These are phyloP conservation scores for Xerus inauris DNA, from an alignment of 2,113 vertebrate species.

Conservation along the genomic window DNA sequence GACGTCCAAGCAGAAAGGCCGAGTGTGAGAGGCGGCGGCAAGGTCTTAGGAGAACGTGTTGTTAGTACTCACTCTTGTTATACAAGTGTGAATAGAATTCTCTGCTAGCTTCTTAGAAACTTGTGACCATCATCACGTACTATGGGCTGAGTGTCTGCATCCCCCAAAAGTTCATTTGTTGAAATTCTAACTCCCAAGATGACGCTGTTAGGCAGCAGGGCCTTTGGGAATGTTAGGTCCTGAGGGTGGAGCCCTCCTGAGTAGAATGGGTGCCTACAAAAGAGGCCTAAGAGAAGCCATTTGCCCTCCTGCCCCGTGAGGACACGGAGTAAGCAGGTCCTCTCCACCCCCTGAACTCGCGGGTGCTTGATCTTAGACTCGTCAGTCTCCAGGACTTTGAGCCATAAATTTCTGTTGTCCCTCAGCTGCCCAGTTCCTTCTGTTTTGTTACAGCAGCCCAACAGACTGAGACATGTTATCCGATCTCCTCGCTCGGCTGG, in stretches of 20 bases:
- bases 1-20: background rate
- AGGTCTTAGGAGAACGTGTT: background rate
- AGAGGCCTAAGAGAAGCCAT: background rate
- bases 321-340: no score
- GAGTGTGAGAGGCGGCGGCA: background rate
- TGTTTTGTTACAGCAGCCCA: background rate
- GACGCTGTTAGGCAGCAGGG: background rate
- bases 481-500: accelerated
- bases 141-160: background rate
- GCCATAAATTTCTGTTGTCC: no score
- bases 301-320: background rate
- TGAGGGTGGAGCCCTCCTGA: no score
- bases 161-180: background rate
- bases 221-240: background rate
- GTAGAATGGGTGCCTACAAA: no score
- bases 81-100: background rate
- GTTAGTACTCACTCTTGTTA: background rate
- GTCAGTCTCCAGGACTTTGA: background rate
- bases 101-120: accelerated
- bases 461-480: accelerated
- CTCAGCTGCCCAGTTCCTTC: no score
- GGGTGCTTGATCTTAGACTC: background rate
- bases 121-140: accelerated
- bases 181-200: no score
- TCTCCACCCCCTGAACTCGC: background rate